Base-by-base conservation (phyloP, 2,113 vertebrate genomes). In the Pseudopodoces humilis region DNA sequence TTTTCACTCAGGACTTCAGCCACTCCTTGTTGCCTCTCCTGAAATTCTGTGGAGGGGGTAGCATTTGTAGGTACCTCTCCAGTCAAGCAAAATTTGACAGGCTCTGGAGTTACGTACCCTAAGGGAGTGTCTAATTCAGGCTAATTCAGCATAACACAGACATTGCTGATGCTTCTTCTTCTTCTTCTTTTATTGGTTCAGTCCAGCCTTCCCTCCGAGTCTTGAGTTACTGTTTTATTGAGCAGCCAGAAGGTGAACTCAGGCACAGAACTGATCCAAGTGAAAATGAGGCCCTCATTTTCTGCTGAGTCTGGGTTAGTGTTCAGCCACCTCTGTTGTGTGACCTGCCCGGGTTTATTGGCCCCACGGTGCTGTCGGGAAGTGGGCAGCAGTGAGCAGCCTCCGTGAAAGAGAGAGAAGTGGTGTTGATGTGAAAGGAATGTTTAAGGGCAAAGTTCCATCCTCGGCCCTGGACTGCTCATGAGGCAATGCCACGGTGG, bases 381-480 rank as follows among this genome's bases (percentile, higher is more conserved):
- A 13, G 33, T 2, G 19, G 39, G 53, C 59, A 63, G 80, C 43
- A 46, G 30, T 0, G 16, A 88, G 35, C 67, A 37, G 22, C 35
- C 39, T 39, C 1, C 0, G 1, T 39, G 70, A 11, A 30, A 50
- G 13, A 50, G 25, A 22, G 72, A 25, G 11, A 13, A 31, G 4
- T 12, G 39, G 0, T 56, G 62, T 39, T 47, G 1, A 49, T 56
- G 43, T 46, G 59, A 65, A 88, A 58, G 43, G 23, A 74, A 15
- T 22, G 69, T 55, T 67, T 43, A 15, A 82, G 90, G 84, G 69
- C 96, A 95, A 96, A 96, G 94, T 92, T 89, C 83, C 13, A 4
- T 80, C 81, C 46, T 77, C 0, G 8, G 7, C 88, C 71, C 47
- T 0, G 4, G 18, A 4, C 58, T 27, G 49, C 25, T 60, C 64